phyloP scores from a whole-genome alignment of 35 echinoderm and acorn worm species.

The Ophiothrix spiculata region DNA sequence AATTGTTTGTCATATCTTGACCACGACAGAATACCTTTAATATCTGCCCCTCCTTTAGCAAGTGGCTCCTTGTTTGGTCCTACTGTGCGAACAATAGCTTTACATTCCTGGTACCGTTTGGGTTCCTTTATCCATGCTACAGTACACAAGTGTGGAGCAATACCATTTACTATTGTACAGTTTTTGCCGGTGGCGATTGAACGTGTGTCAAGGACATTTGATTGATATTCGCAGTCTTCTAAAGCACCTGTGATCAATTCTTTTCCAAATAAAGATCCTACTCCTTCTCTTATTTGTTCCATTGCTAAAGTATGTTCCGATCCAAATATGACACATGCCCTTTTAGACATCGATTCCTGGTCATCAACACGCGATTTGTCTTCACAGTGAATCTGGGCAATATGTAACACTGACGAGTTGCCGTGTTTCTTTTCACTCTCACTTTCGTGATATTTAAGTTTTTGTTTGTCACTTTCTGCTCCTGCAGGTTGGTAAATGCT shows the following conservation, averaged over 20 bases:
- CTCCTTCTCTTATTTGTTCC: neutral
- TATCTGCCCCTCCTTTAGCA: neutral
- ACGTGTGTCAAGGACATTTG: neutral
- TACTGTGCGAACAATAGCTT: neutral
- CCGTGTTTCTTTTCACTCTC: neutral
- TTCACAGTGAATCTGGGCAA: neutral
- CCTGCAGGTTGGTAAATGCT: neutral
- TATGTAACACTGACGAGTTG: neutral
- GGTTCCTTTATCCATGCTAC: neutral
- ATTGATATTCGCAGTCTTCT: neutral
- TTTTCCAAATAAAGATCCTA: neutral
- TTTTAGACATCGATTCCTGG: neutral
- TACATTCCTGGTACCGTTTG: neutral
- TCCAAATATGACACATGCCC: neutral
- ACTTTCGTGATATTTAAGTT: too few relatives aligned
- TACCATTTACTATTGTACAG: too few relatives aligned
- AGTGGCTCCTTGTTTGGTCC: neutral
- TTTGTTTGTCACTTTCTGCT: neutral
- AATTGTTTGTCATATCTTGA: slow-evolving; percentile 3
- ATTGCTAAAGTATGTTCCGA: neutral
- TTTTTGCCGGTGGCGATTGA: neutral
- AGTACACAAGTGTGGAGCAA: neutral
- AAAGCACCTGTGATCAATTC: neutral
- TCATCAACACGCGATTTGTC: neutral
- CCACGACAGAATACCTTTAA: neutral